Evolutionary conservation across 2,113 vertebrate genomes (phyloP), one percentile per base, ranked within the genome.

Genomic region (Pleuronectes platessa): DNA sequence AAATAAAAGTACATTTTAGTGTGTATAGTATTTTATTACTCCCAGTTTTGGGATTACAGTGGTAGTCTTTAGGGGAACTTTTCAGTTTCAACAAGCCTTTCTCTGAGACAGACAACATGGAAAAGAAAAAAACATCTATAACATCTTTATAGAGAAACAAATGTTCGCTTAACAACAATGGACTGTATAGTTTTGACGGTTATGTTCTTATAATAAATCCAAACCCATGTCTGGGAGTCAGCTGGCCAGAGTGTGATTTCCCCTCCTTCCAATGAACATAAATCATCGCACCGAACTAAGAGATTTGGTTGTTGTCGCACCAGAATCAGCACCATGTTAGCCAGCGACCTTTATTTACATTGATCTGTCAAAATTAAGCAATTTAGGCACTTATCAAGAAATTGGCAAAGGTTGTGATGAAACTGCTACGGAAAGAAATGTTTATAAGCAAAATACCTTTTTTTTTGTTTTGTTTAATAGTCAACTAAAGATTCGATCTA

Each of bases 11-110:
- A 24, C 27, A 61, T 78, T 84, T 89, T 88, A 90, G 92, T 94
- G 86, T 84, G 88, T 92, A 83, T 92, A 88, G 88, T 93, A 93
- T 89, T 93, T 95, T 95, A 95, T 94, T 94, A 95, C 81, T 93
- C 90, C 88, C 90, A 85, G 80, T 79, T 82, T 68, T 86, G 85
- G 92, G 91, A 91, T 94, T 92, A 94, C 93, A 93, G 90, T 93
- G 91, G 92, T 94, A 93, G 92, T 93, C 85, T 90, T 92, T 80
- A 76, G 79, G 86, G 70, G 90, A 81, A 78, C 72, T 2, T 73
- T 84, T 86, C 68, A 59, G 65, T 79, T 79, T 81, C 31, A 86
- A 90, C 86, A 83, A 77, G 80, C 82, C 72, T 86, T 82, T 86
- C 71, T 86, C 77, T 81, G 88, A 86, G 77, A 91, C 69, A 85